Percentiles rank a stretch among this genome's conserved stretches.
These are phyloP conservation scores for Apocrypta bakeri DNA, from an alignment of 1,140 invertebrate species.

Conservation along the genomic window DNA sequence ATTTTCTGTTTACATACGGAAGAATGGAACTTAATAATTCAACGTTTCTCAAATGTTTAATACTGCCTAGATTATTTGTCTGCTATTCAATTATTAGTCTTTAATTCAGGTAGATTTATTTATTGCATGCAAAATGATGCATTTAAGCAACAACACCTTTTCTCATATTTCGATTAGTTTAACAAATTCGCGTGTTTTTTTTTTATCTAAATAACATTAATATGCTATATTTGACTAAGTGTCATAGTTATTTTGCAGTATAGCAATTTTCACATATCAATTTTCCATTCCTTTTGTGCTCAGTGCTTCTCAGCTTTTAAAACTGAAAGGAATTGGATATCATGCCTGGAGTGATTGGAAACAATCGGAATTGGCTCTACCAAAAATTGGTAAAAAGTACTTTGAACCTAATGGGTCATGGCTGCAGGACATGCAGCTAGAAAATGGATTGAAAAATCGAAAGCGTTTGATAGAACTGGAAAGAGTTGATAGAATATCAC, in stretches of 20 bases:
- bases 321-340: conserved; percentile 72
- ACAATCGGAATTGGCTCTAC: conserved; percentile 68
- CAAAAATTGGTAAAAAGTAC: conserved; percentile 76
- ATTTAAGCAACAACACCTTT: no score
- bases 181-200: background rate
- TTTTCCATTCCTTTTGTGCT: conserved; percentile 47
- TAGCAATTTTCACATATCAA: no score
- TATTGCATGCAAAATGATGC: background rate
- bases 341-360: conserved; percentile 67
- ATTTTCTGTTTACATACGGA: conserved; percentile 25
- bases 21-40: no score
- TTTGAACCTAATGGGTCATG: conserved; percentile 76
- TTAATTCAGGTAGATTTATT: background rate
- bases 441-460: conserved; percentile 75
- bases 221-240: no score
- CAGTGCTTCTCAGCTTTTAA: conserved; percentile 75
- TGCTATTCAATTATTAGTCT: background rate
- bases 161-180: no score
- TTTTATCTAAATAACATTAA: no score
- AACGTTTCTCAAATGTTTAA: no score
- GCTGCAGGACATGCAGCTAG: conserved; percentile 78
- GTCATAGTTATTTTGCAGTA: no score
- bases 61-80: no score
- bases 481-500: conserved; percentile 76
- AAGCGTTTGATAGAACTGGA: conserved; percentile 76